Evolutionary conservation across 2,888 invertebrate species (phyloP).

Genomic region (Schizotus pectinicornis): DNA sequence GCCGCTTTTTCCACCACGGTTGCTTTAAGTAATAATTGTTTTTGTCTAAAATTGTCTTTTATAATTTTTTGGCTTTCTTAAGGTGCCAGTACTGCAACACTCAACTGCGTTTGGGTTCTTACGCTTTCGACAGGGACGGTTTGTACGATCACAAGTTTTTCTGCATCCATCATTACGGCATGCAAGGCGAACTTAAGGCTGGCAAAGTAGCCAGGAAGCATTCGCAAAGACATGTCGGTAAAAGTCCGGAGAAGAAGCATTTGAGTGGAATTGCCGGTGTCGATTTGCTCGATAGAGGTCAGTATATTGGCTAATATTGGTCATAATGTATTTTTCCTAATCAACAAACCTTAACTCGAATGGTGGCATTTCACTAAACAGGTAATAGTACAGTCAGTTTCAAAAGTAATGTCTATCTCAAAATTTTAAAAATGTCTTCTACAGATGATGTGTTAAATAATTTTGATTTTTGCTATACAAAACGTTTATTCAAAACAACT

Average conservation of each 20-base stretch:
- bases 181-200: slow-evolving; percentile 62
- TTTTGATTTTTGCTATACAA: no score
- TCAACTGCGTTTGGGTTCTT: slow-evolving; percentile 80
- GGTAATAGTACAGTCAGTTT: no score
- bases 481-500: no score
- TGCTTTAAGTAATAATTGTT: slow-evolving; percentile 70
- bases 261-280: slow-evolving; percentile 59
- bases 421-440: no score
- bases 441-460: no score
- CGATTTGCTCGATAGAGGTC: slow-evolving; percentile 60
- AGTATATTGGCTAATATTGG: slow-evolving; percentile 36
- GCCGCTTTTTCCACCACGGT: slow-evolving; percentile 87
- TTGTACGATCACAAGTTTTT: slow-evolving; percentile 74
- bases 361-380: no score
- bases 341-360: no score
- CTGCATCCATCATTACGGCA: slow-evolving; percentile 76
- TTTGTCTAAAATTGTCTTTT: neutral
- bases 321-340: slow-evolving; percentile 31
- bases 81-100: slow-evolving; percentile 91
- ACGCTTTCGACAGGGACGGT: slow-evolving; percentile 74
- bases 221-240: slow-evolving; percentile 45
- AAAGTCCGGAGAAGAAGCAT: slow-evolving; percentile 61
- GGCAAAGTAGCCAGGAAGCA: slow-evolving; percentile 47
- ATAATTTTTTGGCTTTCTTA: neutral
- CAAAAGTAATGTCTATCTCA: no score